Percentiles rank a stretch among this genome's conserved stretches.
Conservation (phyloP, 37 sponge, comb jelly and placozoan genomes). For the Axinella damicornis region DNA sequence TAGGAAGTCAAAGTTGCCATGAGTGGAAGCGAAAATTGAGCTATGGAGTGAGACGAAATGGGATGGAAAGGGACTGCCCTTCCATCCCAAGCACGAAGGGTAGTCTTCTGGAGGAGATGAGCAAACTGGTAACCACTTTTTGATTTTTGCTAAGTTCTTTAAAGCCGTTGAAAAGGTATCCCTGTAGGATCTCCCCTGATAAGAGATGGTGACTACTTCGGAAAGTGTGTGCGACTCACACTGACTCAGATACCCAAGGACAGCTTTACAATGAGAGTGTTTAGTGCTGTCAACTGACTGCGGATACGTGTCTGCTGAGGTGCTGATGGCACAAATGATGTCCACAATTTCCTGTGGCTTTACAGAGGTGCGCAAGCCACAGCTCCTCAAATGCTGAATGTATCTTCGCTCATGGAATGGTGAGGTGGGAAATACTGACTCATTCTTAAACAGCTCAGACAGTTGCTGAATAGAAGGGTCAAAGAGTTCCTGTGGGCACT, state of each 20-base stretch:
- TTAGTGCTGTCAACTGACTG: slow-evolving; percentile 1
- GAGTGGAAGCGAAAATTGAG: background rate
- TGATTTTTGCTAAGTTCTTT: background rate
- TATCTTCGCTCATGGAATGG: slow-evolving; percentile 20
- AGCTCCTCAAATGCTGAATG: too few species aligned
- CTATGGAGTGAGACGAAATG: slow-evolving; percentile 26
- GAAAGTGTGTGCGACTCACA: too few species aligned
- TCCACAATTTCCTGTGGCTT: slow-evolving; percentile 40
- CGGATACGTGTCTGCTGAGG: background rate
- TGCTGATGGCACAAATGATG: slow-evolving; percentile 31
- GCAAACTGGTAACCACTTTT: slow-evolving; percentile 54
- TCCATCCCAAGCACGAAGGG: slow-evolving; percentile 46
- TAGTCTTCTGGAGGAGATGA: slow-evolving; percentile 24
- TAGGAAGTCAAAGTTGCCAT: background rate
- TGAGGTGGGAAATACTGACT: slow-evolving; percentile 53
- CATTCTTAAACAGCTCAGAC: slow-evolving; percentile 23
- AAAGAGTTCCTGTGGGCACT: slow-evolving; percentile 10
- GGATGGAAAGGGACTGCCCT: slow-evolving; percentile 24
- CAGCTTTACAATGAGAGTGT: slow-evolving; percentile 34
- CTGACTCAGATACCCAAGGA: slow-evolving; percentile 19
- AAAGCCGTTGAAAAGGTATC: slow-evolving; percentile 13
- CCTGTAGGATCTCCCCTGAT: background rate
- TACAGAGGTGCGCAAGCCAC: slow-evolving; percentile 21
- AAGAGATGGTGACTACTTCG: too few species aligned
- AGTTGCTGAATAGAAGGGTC: slow-evolving; percentile 27